Percentiles rank a stretch among this genome's conserved stretches.
phyloP scores from a whole-genome alignment of 1,140 invertebrate genomes.

The Diploscapter pachys region DNA sequence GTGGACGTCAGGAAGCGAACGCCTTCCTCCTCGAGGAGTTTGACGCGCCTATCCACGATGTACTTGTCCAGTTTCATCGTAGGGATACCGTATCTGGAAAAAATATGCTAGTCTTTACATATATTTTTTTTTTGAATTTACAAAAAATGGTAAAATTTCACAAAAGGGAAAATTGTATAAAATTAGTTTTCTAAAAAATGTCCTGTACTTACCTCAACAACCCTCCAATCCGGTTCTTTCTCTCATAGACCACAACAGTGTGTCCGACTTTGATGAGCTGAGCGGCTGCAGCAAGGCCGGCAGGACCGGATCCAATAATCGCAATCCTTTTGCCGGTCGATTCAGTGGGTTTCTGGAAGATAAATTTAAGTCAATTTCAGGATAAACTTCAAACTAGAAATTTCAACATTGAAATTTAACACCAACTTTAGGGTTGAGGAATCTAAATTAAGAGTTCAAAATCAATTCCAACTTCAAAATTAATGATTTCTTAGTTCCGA shows the following conservation, averaged over 20 bases:
- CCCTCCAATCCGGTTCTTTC: constrained; percentile 90
- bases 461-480: too few species aligned
- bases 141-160: too few species aligned
- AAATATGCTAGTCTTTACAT: too few species aligned
- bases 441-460: too few species aligned
- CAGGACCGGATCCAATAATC: constrained; percentile 89
- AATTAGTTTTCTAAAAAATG: too few species aligned
- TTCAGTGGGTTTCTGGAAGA: constrained; percentile 66
- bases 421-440: too few species aligned
- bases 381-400: too few species aligned
- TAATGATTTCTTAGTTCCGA: too few species aligned
- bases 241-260: constrained; percentile 86
- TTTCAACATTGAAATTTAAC: too few species aligned
- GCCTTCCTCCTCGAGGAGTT: constrained; percentile 83
- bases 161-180: too few species aligned
- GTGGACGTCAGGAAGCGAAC: constrained; percentile 83
- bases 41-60: constrained; percentile 79
- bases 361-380: too few species aligned
- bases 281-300: constrained; percentile 87
- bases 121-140: too few species aligned
- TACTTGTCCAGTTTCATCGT: constrained; percentile 65
- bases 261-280: constrained; percentile 88
- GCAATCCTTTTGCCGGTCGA: constrained; percentile 83
- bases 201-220: constrained; percentile 75
- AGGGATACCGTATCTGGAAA: constrained; percentile 83